Base-by-base conservation (phyloP, 2,888 invertebrate genomes). In the Myopa tessellatipennis region DNA sequence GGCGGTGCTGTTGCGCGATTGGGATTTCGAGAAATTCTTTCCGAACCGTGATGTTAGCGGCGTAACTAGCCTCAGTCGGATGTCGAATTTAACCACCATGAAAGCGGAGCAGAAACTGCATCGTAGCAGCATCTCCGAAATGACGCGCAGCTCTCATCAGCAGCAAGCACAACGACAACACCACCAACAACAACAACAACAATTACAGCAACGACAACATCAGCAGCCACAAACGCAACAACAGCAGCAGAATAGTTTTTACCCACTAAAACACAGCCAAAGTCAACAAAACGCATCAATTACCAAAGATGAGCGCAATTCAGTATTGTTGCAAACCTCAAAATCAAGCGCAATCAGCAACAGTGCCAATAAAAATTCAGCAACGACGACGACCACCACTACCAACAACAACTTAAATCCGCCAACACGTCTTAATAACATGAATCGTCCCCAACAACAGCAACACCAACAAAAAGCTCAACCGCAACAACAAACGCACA, bases 1-100 rank as follows among this genome's bases (percentile, higher is more conserved):
- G 88, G 94, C 94, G 80, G 93, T 93, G 76, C 91, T 96, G 81
- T 91, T 96, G 83, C 94, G 95, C 90, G 95, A 96, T 86, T 96
- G 95, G 96, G 94, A 96, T 90, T 94, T 96, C 89, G 94, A 95
- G 82, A 93, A 94, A 87, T 95, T 96, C 91, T 95, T 96, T 90
- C 94, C 93, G 16, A 82, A 84, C 73, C 82, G 83, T 68, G 82
- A 77, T 61, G 74, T 70, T 87, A 83, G 89, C 71, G 77, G 73
- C 74, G 80, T 77, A 12, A 79, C 77, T 68, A 88, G 88, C 77
- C 83, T 87, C 10, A 85, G 80, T 79, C 84, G 84, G 60, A 86
- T 75, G 82, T 88, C 80, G 79, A 89, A 91, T 80, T 91, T 91
- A 84, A 87, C 87, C 79, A 88, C 89, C 12, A 80, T 89, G 8